phyloP scores from a whole-genome alignment of 2,797 vertebrate species.

The Spondyliosoma cantharus region DNA sequence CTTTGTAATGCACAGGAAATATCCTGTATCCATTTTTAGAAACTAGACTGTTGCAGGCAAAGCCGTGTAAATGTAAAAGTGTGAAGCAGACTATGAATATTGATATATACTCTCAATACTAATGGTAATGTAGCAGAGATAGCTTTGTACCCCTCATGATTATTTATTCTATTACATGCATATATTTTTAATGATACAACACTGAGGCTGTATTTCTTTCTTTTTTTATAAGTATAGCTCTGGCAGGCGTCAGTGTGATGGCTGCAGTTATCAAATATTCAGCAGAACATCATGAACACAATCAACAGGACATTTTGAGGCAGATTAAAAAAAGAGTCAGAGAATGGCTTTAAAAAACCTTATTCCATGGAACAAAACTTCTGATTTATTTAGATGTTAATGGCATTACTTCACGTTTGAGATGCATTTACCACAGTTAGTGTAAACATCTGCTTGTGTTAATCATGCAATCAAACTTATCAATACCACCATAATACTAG shows the following conservation, averaged over 20 bases:
- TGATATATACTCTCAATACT: conserved; percentile 68
- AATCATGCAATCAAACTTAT: neutral
- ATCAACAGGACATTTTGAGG: neutral
- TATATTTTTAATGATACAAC: conserved; percentile 58
- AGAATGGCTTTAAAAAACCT: neutral
- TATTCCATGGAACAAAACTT: neutral
- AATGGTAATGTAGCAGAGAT: conserved; percentile 60
- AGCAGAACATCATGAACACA: conserved; percentile 7
- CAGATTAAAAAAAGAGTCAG: neutral
- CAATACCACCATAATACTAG: no score
- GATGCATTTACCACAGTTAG: neutral
- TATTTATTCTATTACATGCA: conserved; percentile 57
- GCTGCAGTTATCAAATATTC: conserved; percentile 24
- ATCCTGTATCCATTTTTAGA: conserved; percentile 66
- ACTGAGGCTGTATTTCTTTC: conserved; percentile 24
- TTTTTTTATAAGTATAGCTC: neutral
- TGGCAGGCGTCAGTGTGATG: conserved; percentile 3
- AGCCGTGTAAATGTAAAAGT: conserved; percentile 59
- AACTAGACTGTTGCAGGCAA: conserved; percentile 50
- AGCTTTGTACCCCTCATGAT: conserved; percentile 59
- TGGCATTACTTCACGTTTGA: neutral
- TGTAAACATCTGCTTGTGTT: conserved; percentile 1
- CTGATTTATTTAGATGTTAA: neutral
- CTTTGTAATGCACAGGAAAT: conserved; percentile 61
- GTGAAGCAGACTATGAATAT: conserved; percentile 77